phyloP scores from a whole-genome alignment of 2,797 vertebrate genomes.

The Ficedula albicollis region DNA sequence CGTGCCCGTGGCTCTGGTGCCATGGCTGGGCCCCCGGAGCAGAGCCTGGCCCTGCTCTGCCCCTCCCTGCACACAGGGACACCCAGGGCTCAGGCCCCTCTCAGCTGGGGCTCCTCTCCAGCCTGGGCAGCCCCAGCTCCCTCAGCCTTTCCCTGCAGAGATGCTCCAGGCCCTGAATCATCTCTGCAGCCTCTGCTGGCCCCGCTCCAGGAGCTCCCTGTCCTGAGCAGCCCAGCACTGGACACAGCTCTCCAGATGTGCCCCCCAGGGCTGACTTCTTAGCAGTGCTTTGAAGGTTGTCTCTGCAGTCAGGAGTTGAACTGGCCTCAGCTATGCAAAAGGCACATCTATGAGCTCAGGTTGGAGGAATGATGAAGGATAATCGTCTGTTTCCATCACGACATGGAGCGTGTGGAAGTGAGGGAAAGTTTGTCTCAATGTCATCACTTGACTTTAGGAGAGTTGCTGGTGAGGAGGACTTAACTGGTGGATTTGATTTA shows the following conservation, averaged over 20 bases:
- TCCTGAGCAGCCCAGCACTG: too few species aligned
- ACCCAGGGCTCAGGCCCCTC: not conserved
- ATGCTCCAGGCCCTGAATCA: not conserved
- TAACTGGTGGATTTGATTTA: not conserved
- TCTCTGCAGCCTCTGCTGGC: too few species aligned
- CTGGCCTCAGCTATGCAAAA: not conserved
- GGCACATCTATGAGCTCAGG: not conserved
- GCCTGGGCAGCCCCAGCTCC: not conserved
- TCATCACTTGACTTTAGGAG: not conserved
- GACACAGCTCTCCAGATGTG: too few species aligned
- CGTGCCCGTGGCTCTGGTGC: not conserved
- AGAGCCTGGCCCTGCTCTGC: not conserved
- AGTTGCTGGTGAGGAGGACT: not conserved
- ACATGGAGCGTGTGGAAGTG: rapidly evolving
- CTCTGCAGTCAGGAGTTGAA: rapidly evolving
- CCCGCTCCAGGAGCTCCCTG: too few species aligned
- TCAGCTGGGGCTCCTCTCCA: not conserved
- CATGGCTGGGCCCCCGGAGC: not conserved
- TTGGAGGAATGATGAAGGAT: not conserved
- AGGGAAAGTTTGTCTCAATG: not conserved
- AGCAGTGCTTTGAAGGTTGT: too few species aligned
- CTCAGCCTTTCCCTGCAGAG: not conserved
- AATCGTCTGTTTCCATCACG: not conserved
- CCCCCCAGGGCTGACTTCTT: too few species aligned
- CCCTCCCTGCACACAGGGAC: not conserved